Percentiles rank a stretch among this genome's conserved stretches.
Evolutionary conservation across 2,888 invertebrate genomes (phyloP).

Genomic region (Amphipoea oculea): DNA sequence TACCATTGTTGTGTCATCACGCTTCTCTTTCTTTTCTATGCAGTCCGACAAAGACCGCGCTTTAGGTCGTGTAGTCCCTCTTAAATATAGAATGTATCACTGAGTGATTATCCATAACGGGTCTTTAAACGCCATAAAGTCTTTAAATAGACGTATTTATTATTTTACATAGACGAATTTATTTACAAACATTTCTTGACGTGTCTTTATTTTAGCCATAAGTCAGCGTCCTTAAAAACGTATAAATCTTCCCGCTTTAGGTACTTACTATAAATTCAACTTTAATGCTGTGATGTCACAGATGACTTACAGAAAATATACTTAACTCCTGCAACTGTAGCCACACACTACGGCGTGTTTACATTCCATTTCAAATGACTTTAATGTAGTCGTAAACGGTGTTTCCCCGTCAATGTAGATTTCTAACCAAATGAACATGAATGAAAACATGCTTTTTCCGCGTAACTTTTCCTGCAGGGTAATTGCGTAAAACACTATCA

Average conservation of each 20-base stretch:
- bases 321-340: neutral
- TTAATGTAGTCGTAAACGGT: neutral
- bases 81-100: too few relatives aligned
- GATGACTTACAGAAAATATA: neutral
- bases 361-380: constrained; percentile 3
- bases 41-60: too few relatives aligned
- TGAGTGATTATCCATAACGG: neutral
- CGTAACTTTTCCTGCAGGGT: too few relatives aligned
- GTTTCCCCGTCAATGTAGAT: neutral
- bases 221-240: constrained; percentile 20
- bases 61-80: too few relatives aligned
- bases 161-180: neutral
- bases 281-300: constrained; percentile 39
- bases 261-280: constrained; percentile 43
- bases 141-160: neutral
- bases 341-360: neutral
- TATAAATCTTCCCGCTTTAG: constrained; percentile 35
- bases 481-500: too few relatives aligned
- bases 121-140: neutral
- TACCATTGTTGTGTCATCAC: too few relatives aligned
- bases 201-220: constrained; percentile 11
- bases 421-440: neutral
- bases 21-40: too few relatives aligned
- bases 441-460: neutral
- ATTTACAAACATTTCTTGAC: constrained; percentile 3